Evolutionary conservation across 2,113 vertebrate species (phyloP).

Genomic region (Oxyruncus cristatus): DNA sequence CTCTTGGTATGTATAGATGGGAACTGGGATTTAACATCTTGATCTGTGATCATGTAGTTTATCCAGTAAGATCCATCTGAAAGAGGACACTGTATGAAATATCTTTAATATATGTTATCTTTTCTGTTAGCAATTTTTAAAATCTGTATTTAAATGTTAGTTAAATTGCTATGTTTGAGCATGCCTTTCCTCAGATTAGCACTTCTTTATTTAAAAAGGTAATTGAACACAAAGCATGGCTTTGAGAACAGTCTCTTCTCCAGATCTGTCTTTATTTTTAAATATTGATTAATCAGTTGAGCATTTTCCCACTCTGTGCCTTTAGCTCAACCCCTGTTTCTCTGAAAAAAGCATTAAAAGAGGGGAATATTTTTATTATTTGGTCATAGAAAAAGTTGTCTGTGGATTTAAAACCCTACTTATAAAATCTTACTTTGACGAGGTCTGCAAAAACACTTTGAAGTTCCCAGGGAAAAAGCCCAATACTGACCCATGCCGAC

Average conservation of each 20-base stretch:
- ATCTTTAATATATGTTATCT: not conserved
- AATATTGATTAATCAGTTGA: not conserved
- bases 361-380: not conserved
- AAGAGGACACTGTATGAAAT: not conserved
- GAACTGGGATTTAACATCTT: not conserved
- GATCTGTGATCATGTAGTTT: not conserved
- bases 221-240: not conserved
- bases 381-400: not conserved
- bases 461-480: not conserved
- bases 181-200: not conserved
- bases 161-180: not conserved
- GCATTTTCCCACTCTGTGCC: conserved; percentile 49
- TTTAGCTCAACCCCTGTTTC: conserved; percentile 26
- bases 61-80: not conserved
- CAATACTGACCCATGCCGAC: not conserved
- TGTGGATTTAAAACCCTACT: not conserved
- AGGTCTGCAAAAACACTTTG: not conserved
- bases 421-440: not conserved
- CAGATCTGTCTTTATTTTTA: conserved; percentile 4
- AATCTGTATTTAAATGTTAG: not conserved
- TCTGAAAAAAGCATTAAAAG: conserved; percentile 5
- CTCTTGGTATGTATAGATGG: not conserved
- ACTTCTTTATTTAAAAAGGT: not conserved
- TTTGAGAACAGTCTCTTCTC: not conserved
- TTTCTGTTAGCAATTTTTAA: conserved; percentile 21